Evolutionary conservation across 2,888 invertebrate species (phyloP).

Genomic region (Diadegma fenestrale): DNA sequence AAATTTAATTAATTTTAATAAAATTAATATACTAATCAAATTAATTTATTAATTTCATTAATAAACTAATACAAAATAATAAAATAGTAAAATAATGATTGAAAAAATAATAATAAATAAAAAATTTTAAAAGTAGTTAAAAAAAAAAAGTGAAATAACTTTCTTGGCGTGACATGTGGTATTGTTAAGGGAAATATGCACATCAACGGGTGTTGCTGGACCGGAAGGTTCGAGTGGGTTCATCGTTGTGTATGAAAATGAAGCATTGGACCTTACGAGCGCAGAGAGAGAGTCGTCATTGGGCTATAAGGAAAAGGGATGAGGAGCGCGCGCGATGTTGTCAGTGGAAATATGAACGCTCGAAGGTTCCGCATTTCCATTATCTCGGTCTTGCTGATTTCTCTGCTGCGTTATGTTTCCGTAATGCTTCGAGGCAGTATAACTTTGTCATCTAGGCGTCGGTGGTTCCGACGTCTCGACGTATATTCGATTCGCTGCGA

Average conservation of each 20-base stretch:
- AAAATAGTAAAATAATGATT: too few species aligned
- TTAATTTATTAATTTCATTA: too few species aligned
- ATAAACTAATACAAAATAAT: too few species aligned
- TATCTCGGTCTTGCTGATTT: constrained; percentile 47
- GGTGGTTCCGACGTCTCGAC: constrained; percentile 58
- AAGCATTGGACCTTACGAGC: constrained; percentile 74
- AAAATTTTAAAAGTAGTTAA: too few species aligned
- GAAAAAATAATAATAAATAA: too few species aligned
- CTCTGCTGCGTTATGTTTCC: constrained; percentile 64
- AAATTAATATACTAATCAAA: too few species aligned
- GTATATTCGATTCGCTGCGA: constrained; percentile 57
- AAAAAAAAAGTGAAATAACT: too few species aligned
- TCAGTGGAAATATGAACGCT: constrained; percentile 32
- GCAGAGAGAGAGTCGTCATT: constrained; percentile 56
- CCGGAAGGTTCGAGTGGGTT: constrained; percentile 70
- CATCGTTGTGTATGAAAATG: constrained; percentile 73
- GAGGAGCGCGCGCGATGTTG: constrained; percentile 5
- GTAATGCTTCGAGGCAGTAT: constrained; percentile 67
- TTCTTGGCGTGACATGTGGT: constrained; percentile 57
- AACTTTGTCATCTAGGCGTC: constrained; percentile 56
- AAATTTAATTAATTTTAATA: too few species aligned
- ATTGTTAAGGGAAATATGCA: constrained; percentile 74
- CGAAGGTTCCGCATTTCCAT: constrained; percentile 56
- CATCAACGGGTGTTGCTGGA: constrained; percentile 58
- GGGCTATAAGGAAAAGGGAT: constrained; percentile 39